Conservation (phyloP, 2,113 vertebrate species). For the Entomyzon cyanotis region DNA sequence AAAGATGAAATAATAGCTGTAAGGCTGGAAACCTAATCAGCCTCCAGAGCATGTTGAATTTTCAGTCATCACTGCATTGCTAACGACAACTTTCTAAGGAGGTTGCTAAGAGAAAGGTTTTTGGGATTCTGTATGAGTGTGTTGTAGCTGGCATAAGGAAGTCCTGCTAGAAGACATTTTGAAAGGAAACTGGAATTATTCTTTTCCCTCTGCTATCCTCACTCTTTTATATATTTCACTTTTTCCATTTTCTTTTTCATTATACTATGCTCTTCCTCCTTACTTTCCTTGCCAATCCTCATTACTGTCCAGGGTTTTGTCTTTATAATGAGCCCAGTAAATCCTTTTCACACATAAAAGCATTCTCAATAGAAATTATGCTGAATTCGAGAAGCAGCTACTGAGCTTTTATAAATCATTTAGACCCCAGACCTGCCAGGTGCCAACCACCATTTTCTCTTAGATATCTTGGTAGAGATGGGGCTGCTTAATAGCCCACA, state of each 20-base stretch:
- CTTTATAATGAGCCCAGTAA: neutral
- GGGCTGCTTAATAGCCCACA: neutral
- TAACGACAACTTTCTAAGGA: neutral
- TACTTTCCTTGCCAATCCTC: neutral
- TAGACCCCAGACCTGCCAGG: neutral
- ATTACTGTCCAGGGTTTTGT: neutral
- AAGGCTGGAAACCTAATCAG: conserved; percentile 7
- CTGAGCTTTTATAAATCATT: neutral
- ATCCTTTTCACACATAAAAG: conserved; percentile 4
- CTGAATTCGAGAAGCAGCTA: neutral
- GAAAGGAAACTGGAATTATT: neutral
- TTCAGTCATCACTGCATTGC: neutral
- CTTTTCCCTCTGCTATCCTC: neutral
- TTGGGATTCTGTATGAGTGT: neutral
- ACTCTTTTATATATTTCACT: neutral
- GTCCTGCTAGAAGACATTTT: neutral
- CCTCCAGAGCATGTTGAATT: neutral
- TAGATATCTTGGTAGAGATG: neutral
- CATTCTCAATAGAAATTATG: neutral
- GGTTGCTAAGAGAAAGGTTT: neutral
- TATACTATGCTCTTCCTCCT: neutral
- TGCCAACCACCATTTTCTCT: neutral
- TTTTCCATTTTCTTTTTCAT: neutral
- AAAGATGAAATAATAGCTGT: conserved; percentile 47
- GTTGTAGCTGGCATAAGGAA: neutral